A percentile compares a stretch with the other conserved stretches of the same genome.
phyloP scores from a whole-genome alignment of 2,113 vertebrate species.

The Ceuthmochares aereus region DNA sequence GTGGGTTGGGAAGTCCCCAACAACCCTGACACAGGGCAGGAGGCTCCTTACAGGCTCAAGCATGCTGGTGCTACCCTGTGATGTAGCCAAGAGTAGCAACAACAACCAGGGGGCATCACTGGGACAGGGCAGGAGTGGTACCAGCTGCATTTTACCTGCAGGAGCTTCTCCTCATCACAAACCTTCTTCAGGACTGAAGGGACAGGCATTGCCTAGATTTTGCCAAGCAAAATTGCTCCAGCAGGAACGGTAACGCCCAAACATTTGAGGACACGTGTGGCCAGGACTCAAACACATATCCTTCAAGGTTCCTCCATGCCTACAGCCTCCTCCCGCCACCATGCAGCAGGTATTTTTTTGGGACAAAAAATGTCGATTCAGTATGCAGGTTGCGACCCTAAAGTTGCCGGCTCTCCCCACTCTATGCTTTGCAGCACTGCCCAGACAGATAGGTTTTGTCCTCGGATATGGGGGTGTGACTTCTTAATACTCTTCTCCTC shows the following conservation, averaged over 20 bases:
- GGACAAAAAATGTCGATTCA: neutral
- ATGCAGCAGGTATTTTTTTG: neutral
- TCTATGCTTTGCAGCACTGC: neutral
- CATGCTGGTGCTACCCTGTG: neutral
- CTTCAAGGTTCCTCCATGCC: neutral
- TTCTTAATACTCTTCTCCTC: neutral
- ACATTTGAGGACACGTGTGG: neutral
- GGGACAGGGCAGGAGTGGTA: neutral
- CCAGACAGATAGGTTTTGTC: neutral
- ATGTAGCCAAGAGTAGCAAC: neutral
- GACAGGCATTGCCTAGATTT: neutral
- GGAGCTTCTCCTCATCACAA: neutral
- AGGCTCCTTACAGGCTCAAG: neutral
- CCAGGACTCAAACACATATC: neutral
- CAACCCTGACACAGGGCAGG: fast-evolving
- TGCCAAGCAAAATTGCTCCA: neutral
- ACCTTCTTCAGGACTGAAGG: neutral
- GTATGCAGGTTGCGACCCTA: neutral
- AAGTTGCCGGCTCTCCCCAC: neutral
- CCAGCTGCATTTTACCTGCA: neutral
- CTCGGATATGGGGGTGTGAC: neutral
- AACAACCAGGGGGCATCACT: neutral
- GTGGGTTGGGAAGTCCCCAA: neutral
- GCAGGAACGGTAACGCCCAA: fast-evolving
- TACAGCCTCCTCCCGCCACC: neutral